These are phyloP conservation scores for Drosophila anceps DNA, from an alignment of 2,888 invertebrate genomes.

Conservation along the genomic window DNA sequence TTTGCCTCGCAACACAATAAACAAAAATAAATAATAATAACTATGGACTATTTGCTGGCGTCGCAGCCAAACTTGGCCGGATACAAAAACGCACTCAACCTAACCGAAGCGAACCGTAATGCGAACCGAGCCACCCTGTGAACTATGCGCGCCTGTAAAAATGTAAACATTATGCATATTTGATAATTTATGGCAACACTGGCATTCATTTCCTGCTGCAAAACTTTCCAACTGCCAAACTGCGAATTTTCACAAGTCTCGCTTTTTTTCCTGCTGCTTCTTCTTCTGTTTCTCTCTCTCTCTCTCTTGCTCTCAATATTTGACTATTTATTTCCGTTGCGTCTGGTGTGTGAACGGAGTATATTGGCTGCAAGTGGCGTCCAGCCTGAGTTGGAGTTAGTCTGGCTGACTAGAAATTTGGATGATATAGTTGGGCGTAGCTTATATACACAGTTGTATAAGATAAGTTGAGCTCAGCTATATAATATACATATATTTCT, in stretches of 20 bases:
- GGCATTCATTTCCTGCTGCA: slow-evolving; percentile 79
- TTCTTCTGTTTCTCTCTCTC: slow-evolving; percentile 26
- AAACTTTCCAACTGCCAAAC: slow-evolving; percentile 50
- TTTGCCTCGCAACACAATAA: slow-evolving; percentile 81
- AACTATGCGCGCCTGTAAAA: slow-evolving; percentile 59
- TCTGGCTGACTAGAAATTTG: neutral
- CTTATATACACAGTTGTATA: no score
- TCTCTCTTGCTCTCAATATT: slow-evolving; percentile 29
- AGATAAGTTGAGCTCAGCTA: no score
- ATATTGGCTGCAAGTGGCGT: neutral
- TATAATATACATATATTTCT: no score
- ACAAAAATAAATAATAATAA: slow-evolving; percentile 82
- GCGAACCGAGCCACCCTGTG: slow-evolving; percentile 8
- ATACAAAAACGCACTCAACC: slow-evolving; percentile 31
- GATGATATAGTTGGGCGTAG: no score
- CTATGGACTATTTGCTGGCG: slow-evolving; percentile 69
- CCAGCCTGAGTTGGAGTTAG: neutral
- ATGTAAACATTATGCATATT: slow-evolving; percentile 82
- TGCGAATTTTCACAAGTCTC: slow-evolving; percentile 46
- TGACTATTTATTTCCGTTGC: slow-evolving; percentile 12
- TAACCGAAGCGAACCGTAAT: neutral
- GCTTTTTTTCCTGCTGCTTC: neutral
- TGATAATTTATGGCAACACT: slow-evolving; percentile 84
- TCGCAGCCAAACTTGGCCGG: slow-evolving; percentile 72
- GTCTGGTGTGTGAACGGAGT: neutral